Evolutionary conservation across 2,888 invertebrate species (phyloP), one percentile per base, ranked within the genome.

Genomic region (Brachyptera putata): DNA sequence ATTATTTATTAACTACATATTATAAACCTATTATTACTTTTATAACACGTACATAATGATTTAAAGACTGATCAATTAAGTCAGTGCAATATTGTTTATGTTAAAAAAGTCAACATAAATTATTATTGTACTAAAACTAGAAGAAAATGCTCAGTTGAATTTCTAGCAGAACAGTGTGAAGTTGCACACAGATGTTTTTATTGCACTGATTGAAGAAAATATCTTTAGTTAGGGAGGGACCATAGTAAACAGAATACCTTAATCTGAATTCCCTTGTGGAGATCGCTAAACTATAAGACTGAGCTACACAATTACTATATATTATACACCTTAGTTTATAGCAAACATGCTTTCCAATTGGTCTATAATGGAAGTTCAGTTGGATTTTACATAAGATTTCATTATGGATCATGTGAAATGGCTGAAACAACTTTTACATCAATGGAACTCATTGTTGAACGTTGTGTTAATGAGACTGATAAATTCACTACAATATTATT

Each of bases 71-170:
- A 63, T 55, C 56, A 60, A 49, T 58, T 41, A 49, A 56, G 22
- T 59, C 60, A 61, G 63, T 63, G 63, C 63, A 63, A 63, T 63
- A 63, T 60, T 60, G 58, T 60, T 62, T 61, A 61, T 58, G 61
- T 61, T 58, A 3, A 7, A n/a, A 5, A 30, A 30, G 30, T 30
- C 30, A 4, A 11, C 43, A 43, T 43, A 21, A 21, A 43, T 16
- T 43, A n/a, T n/a, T n/a, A 16, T 16, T 43, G 16, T 43, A 5
- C 30, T 50, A 25, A 59, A 46, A 46, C 21, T 49, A 49, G n/a
- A n/a, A n/a, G n/a, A n/a, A n/a, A 18, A 22, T 22, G 24, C 41
- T 2, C 21, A 56, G 16, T 25, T 41, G 41, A 39, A 22, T 59
- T 50, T 39, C 46, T 53, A 26, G 46, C 36, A 48, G 21, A 25